Conservation (phyloP, 2,797 vertebrate species). For the Tenualosa ilisha region DNA sequence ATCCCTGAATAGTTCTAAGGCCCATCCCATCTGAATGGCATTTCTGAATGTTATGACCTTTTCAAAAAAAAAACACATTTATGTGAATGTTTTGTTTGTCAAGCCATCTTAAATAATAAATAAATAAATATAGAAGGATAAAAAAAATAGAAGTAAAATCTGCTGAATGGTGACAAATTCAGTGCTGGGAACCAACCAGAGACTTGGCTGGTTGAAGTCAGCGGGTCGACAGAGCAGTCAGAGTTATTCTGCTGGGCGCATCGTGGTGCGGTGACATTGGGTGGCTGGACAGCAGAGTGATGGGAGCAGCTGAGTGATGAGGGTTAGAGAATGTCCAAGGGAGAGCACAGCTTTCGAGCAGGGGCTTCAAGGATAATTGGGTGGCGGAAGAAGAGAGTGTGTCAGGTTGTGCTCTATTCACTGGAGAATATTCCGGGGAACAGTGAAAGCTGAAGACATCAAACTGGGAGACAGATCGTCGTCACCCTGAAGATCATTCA, state of each 20-base stretch:
- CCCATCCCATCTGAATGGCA: constrained; percentile 66
- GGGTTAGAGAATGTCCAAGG: constrained; percentile 58
- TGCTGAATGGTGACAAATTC: background rate
- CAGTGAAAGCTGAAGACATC: constrained; percentile 53
- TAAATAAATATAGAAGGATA: constrained; percentile 37
- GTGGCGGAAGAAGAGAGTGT: constrained; percentile 62
- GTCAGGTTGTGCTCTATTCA: constrained; percentile 50
- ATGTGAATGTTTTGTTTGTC: constrained; percentile 71
- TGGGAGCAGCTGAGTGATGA: constrained; percentile 54
- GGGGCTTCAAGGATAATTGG: constrained; percentile 69
- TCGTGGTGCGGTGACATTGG: constrained; percentile 40
- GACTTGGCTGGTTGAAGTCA: background rate
- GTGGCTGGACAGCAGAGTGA: constrained; percentile 46
- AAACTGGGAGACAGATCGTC: constrained; percentile 39
- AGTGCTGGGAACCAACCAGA: background rate
- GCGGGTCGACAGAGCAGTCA: background rate
- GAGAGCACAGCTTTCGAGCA: constrained; percentile 54
- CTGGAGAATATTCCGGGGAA: constrained; percentile 47
- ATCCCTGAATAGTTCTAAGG: constrained; percentile 63
- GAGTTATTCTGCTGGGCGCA: background rate
- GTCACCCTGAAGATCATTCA: constrained; percentile 11
- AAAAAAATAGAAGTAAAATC: background rate
- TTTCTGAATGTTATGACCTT: constrained; percentile 77
- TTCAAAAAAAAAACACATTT: constrained; percentile 65
- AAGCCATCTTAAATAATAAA: constrained; percentile 44